Evolutionary conservation across 1,140 invertebrate species (phyloP).

Genomic region (Portunus trituberculatus): DNA sequence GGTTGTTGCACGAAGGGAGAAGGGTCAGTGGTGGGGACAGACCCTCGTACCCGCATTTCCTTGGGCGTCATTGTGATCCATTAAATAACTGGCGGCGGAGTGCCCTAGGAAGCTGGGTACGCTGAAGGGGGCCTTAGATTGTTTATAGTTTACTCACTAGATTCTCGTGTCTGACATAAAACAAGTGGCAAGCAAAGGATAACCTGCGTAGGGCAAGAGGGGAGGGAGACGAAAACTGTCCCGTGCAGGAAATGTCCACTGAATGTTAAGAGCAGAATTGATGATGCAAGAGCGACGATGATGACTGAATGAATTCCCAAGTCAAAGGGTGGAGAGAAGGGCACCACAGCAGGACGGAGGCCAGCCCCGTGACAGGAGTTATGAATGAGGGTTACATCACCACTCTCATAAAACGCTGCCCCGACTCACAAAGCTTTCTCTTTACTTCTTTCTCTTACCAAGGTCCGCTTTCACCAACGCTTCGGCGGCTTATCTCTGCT

Average conservation of each 20-base stretch:
- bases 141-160: neutral
- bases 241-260: too few relatives aligned
- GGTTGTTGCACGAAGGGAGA: neutral
- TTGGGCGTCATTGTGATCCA: neutral
- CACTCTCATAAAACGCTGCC: neutral
- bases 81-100: neutral
- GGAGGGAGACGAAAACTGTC: too few relatives aligned
- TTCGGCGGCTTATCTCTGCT: too few relatives aligned
- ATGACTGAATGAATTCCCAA: too few relatives aligned
- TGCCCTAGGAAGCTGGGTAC: conserved; percentile 18
- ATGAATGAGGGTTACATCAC: neutral
- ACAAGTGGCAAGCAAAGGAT: too few relatives aligned
- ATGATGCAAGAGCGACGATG: too few relatives aligned
- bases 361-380: neutral
- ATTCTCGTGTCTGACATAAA: too few relatives aligned
- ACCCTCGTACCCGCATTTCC: conserved; percentile 7
- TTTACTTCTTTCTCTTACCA: neutral
- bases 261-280: too few relatives aligned
- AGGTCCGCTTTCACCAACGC: too few relatives aligned
- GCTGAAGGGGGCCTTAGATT: neutral
- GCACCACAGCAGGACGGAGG: neutral
- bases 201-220: too few relatives aligned
- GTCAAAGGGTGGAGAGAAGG: too few relatives aligned
- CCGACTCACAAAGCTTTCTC: neutral
- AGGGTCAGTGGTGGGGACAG: neutral